phyloP scores from a whole-genome alignment of 2,888 invertebrate genomes.

The Cabera pusaria region DNA sequence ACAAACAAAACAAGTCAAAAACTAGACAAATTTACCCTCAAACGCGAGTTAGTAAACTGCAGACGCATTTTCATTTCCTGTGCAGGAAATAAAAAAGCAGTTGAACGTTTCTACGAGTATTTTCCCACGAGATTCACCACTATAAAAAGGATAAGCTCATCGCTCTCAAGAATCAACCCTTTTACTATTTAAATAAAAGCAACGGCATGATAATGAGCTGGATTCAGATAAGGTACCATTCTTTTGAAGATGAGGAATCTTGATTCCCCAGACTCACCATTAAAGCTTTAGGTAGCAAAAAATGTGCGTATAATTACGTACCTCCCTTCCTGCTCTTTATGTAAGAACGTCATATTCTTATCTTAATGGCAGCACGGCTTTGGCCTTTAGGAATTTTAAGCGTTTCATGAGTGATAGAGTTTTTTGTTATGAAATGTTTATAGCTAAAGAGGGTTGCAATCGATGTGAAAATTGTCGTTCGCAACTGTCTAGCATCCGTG shows the following conservation, averaged over 20 bases:
- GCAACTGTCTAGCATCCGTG: no score
- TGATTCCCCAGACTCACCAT: constrained; percentile 22
- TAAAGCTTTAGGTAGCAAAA: constrained; percentile 24
- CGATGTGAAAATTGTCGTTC: no score
- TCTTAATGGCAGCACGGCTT: constrained; percentile 22
- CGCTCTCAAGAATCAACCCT: constrained; percentile 19
- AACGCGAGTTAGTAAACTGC: no score
- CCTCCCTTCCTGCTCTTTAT: constrained; percentile 27
- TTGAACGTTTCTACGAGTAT: constrained; percentile 8
- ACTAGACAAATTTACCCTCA: no score
- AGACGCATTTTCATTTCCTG: no score
- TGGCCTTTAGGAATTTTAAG: constrained; percentile 10
- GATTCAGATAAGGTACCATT: constrained; percentile 25
- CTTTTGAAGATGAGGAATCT: constrained; percentile 29
- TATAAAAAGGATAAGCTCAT: constrained; percentile 7
- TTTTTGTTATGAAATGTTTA: constrained; percentile 12
- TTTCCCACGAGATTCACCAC: no score
- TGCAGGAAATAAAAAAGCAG: no score
- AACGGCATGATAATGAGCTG: constrained; percentile 27
- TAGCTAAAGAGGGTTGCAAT: no score
- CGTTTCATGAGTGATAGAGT: constrained; percentile 13
- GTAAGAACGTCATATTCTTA: constrained; percentile 28
- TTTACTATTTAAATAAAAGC: constrained; percentile 24
- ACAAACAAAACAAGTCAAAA: no score
- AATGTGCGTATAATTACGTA: constrained; percentile 27